Percentiles rank a stretch among this genome's conserved stretches.
These are phyloP conservation scores for Myzus persicae DNA, from an alignment of 1,140 invertebrate genomes.

Conservation along the genomic window DNA sequence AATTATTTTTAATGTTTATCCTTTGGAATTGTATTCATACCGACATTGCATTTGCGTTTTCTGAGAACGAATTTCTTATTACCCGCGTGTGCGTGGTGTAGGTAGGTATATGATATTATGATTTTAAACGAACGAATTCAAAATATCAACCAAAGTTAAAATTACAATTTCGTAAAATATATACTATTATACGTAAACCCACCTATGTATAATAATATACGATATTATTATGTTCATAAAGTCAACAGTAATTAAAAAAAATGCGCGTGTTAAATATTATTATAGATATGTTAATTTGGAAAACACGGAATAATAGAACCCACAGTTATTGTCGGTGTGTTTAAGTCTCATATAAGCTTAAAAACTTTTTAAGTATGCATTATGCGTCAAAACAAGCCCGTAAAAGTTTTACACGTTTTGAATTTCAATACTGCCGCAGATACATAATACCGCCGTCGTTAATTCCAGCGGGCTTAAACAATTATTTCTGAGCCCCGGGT, in stretches of 20 bases:
- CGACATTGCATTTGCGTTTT: not conserved
- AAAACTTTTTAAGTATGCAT: constrained; percentile 13
- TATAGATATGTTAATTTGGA: constrained; percentile 14
- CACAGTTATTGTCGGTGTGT: constrained; percentile 1
- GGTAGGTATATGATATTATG: too few relatives aligned
- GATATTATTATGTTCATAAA: not conserved
- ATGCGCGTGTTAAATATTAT: not conserved
- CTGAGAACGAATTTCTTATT: not conserved
- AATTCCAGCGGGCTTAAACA: not conserved
- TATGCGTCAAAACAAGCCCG: constrained; percentile 13
- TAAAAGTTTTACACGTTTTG: constrained; percentile 18
- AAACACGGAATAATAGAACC: constrained; percentile 4
- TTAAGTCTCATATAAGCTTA: constrained; percentile 8
- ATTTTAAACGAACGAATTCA: not conserved
- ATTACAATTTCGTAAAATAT: not conserved
- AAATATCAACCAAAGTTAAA: not conserved
- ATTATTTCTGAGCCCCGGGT: not conserved
- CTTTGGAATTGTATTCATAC: not conserved
- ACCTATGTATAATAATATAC: not conserved
- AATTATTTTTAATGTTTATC: not conserved
- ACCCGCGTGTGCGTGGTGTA: too few relatives aligned
- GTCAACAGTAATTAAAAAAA: not conserved
- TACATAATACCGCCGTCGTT: not conserved
- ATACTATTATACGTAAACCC: not conserved
- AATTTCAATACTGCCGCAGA: not conserved